Conservation (phyloP, 2,888 invertebrate species). For the Ligdia adustata region DNA sequence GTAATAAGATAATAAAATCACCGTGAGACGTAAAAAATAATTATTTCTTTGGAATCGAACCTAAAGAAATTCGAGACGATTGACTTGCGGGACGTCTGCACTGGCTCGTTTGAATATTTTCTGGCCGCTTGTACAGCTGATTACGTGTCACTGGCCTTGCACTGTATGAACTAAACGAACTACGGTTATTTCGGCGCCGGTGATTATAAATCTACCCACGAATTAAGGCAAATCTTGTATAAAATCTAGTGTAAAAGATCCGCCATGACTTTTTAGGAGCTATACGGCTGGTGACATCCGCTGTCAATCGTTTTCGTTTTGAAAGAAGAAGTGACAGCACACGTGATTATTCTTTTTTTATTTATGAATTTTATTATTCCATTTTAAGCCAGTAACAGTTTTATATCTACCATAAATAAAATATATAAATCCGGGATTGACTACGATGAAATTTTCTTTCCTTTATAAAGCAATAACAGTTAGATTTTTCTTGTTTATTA, state of each 20-base stretch:
- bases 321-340: constrained; percentile 55
- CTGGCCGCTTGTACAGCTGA: constrained; percentile 51
- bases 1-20: constrained; percentile 59
- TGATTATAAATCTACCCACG: constrained; percentile 78
- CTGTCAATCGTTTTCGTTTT: constrained; percentile 22
- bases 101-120: constrained; percentile 51
- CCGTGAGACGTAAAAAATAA: constrained; percentile 63
- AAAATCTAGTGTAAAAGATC: constrained; percentile 76
- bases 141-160: constrained; percentile 63
- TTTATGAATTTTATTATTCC: constrained; percentile 63
- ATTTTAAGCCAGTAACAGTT: constrained; percentile 61
- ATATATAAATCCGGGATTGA: background rate
- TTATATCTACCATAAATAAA: background rate
- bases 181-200: constrained; percentile 69
- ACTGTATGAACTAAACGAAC: constrained; percentile 62
- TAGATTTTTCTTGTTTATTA: too few species aligned
- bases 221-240: constrained; percentile 70
- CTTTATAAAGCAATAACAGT: too few species aligned
- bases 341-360: constrained; percentile 74
- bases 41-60: constrained; percentile 64
- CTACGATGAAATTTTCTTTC: too few species aligned
- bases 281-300: constrained; percentile 78
- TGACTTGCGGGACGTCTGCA: constrained; percentile 61
- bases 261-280: constrained; percentile 77
- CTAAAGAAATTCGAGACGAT: constrained; percentile 76